Evolutionary conservation across 2,888 invertebrate species (phyloP), one percentile per base, ranked within the genome.

Genomic region (Autographa pulchrina): DNA sequence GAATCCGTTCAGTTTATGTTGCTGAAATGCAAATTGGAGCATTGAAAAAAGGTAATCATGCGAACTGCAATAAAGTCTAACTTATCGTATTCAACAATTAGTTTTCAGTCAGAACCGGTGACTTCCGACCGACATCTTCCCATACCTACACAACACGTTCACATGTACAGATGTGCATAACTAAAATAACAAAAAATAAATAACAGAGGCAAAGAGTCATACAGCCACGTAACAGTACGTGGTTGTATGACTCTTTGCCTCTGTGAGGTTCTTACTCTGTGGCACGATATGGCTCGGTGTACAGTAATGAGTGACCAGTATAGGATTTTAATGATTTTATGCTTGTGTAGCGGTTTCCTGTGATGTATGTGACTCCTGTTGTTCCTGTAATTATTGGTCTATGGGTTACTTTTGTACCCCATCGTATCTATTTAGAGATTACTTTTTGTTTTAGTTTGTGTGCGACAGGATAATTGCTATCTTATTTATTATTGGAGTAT

Each of bases 271-370:
- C 16, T 48, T 48, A 48, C 8, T 48, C 48, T 48, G n/a, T 48
- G 48, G 48, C 7, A n/a, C n/a, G n/a, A n/a, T 48, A 48, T 48
- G 48, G n/a, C 48, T 48, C 1, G 6, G 54, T 75, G 52, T 62
- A 63, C 62, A 59, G 52, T 81, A 83, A 82, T 83, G 76, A 80
- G 69, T 73, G 73, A 68, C 83, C 70, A 72, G 64, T 74, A 72
- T 69, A 62, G 75, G 70, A 64, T 76, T 81, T 84, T 83, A 84
- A 77, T 82, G 75, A 70, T 73, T 77, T 71, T 66, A 71, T 75
- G 65, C 67, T 66, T 58, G 69, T 70, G 69, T 43, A 18, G 66
- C 14, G 72, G 72, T 78, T 81, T 83, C 80, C 78, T 83, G 80
- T 77, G 65, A 68, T 75, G 74, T 74, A 78, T 66, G 70, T 16